These are phyloP conservation scores for Leptura quadrifasciata DNA, from an alignment of 2,888 invertebrate species.

Conservation along the genomic window DNA sequence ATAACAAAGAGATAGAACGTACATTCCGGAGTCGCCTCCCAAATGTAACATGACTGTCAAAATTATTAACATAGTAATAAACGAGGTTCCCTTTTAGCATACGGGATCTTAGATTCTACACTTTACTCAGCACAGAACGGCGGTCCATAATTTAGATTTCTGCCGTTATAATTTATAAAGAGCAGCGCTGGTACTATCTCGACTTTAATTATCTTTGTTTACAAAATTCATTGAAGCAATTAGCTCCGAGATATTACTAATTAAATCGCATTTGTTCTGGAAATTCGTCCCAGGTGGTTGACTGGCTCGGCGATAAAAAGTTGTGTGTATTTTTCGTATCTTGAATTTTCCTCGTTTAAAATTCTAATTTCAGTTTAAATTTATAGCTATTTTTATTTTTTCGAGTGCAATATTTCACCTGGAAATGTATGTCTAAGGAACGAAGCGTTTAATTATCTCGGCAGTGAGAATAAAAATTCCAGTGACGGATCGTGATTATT, in stretches of 20 bases:
- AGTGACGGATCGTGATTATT: no score
- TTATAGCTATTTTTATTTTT: neutral
- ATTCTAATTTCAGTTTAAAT: neutral
- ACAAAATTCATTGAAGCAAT: slow-evolving; percentile 30
- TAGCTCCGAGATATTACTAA: neutral
- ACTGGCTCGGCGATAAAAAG: neutral
- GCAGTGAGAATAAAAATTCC: no score
- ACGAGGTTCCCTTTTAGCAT: neutral
- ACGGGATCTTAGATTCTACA: slow-evolving; percentile 2
- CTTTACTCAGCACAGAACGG: slow-evolving; percentile 2
- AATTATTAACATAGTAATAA: neutral
- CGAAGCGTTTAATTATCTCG: no score
- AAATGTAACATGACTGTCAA: neutral
- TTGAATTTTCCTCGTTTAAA: neutral
- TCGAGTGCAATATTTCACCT: neutral
- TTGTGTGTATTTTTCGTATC: neutral
- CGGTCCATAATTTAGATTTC: slow-evolving; percentile 22
- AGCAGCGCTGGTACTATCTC: slow-evolving; percentile 4
- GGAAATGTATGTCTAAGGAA: no score
- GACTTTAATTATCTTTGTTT: slow-evolving; percentile 30
- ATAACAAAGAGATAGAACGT: neutral
- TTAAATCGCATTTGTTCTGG: neutral
- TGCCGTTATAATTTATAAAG: slow-evolving; percentile 12
- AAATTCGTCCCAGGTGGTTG: slow-evolving; percentile 10
- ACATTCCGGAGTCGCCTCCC: neutral